phyloP scores from a whole-genome alignment of 2,797 vertebrate genomes.

The Lutjanus campechanus region DNA sequence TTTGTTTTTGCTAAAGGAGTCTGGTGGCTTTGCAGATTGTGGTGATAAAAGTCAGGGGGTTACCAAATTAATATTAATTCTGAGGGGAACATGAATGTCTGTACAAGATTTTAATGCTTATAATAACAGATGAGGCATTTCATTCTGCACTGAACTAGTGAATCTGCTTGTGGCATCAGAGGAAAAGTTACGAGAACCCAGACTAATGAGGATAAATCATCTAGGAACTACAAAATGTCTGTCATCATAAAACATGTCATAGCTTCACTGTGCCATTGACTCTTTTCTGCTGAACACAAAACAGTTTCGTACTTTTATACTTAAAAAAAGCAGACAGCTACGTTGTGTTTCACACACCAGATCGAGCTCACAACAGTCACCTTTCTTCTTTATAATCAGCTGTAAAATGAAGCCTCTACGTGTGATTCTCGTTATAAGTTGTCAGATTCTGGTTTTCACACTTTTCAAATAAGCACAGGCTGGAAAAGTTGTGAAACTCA shows the following conservation, averaged over 20 bases:
- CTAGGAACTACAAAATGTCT: neutral
- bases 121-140: neutral
- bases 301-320: neutral
- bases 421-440: conserved; percentile 14
- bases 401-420: neutral
- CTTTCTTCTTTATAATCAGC: neutral
- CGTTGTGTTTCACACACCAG: neutral
- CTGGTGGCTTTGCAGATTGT: too few species aligned
- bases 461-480: neutral
- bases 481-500: conserved; percentile 20
- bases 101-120: neutral
- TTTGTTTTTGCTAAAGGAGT: too few species aligned
- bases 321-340: neutral
- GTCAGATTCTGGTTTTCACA: conserved; percentile 28
- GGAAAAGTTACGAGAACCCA: neutral
- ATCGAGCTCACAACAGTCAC: neutral
- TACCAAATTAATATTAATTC: neutral
- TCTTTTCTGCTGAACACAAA: neutral
- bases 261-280: neutral
- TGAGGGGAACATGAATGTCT: neutral
- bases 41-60: neutral
- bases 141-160: neutral
- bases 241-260: neutral
- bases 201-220: neutral
- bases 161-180: neutral